These are phyloP conservation scores for Chelonus insularis DNA, from an alignment of 1,140 invertebrate species.

Conservation along the genomic window DNA sequence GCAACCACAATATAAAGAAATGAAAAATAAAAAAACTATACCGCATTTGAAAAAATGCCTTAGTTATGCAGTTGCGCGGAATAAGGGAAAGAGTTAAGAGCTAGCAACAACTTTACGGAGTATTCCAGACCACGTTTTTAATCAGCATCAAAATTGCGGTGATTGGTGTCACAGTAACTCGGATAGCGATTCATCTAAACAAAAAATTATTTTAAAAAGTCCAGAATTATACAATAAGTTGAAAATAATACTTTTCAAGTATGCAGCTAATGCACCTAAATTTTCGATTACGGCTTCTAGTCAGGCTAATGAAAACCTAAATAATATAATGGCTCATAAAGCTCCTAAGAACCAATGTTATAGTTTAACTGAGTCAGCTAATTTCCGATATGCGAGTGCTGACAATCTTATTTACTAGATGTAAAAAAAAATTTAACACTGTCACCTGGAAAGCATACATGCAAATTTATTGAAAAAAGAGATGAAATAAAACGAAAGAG, in stretches of 20 bases:
- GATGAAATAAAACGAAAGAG: too few relatives aligned
- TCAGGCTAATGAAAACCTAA: slow-evolving; percentile 37
- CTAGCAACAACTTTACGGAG: not conserved
- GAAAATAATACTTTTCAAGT: slow-evolving; percentile 31
- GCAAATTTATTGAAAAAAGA: too few relatives aligned
- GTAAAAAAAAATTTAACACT: slow-evolving; percentile 12
- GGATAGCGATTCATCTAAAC: not conserved
- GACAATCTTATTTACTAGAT: slow-evolving; percentile 24
- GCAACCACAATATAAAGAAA: slow-evolving; percentile 3
- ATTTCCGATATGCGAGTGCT: slow-evolving; percentile 29
- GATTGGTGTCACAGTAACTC: not conserved
- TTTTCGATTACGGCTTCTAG: slow-evolving; percentile 37
- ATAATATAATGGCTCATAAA: slow-evolving; percentile 36
- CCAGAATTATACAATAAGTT: slow-evolving; percentile 26
- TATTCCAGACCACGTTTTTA: slow-evolving; percentile 11
- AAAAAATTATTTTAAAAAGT: slow-evolving; percentile 28
- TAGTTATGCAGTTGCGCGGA: not conserved
- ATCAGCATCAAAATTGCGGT: not conserved
- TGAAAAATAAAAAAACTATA: not conserved
- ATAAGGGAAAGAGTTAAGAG: not conserved
- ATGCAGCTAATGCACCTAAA: slow-evolving; percentile 31
- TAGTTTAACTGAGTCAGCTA: slow-evolving; percentile 28
- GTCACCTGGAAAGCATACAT: slow-evolving; percentile 14
- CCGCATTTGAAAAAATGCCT: slow-evolving; percentile 14
- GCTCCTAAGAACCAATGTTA: slow-evolving; percentile 38